Conservation (phyloP, 2,888 invertebrate species). For the Conus canariensis region DNA sequence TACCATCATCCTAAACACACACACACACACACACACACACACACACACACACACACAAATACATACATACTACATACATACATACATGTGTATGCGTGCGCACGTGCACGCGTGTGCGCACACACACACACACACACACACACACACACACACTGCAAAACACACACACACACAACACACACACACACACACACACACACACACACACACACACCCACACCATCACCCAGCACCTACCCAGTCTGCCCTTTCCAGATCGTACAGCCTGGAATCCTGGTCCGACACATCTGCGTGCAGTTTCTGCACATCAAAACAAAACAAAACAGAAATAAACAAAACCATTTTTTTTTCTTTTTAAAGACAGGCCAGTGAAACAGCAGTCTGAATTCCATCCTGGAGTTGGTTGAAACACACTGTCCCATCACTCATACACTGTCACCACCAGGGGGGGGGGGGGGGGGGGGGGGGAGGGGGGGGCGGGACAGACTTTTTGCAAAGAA, state of each 20-base stretch:
- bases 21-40: neutral
- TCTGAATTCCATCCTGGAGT: too few species aligned
- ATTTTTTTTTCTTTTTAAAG: too few species aligned
- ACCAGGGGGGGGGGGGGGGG: neutral
- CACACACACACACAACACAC: neutral
- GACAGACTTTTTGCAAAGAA: too few species aligned
- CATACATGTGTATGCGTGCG: neutral
- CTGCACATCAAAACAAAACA: neutral
- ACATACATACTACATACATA: constrained; percentile 26
- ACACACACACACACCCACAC: neutral
- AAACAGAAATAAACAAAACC: neutral
- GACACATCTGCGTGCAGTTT: neutral
- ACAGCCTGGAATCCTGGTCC: constrained; percentile 31
- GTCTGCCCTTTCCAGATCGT: constrained; percentile 35
- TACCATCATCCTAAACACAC: too few species aligned
- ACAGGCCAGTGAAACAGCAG: too few species aligned
- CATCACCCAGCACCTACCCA: constrained; percentile 29
- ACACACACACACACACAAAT: constrained; percentile 20
- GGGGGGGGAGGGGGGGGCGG: too few species aligned
- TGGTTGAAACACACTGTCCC: too few species aligned
- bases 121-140: neutral
- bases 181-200: constrained; percentile 30
- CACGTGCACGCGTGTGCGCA: constrained; percentile 37
- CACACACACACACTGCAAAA: neutral
- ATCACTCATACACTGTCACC: too few species aligned